Percentiles rank a stretch among this genome's conserved stretches.
Conservation (phyloP, 2,113 vertebrate genomes). For the Pseudopipra pipra region DNA sequence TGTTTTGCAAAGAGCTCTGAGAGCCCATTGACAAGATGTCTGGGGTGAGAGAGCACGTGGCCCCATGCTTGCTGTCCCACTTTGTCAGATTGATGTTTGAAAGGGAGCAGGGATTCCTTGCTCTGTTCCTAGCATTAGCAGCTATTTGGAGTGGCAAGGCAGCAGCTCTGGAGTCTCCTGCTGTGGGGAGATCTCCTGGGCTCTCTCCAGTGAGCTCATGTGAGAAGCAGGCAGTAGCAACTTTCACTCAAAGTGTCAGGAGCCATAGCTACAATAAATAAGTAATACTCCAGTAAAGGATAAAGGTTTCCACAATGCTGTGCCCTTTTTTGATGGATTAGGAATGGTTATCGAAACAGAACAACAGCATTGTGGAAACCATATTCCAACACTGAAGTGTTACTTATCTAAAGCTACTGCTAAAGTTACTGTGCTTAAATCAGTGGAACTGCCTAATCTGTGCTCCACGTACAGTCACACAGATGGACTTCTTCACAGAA, state of each 20-base stretch:
- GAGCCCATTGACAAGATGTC: background rate
- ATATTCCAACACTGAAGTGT: background rate
- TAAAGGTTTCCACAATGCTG: background rate
- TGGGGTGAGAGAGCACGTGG: background rate
- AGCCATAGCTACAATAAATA: background rate
- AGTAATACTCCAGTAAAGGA: background rate
- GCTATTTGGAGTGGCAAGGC: background rate
- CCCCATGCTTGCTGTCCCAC: background rate
- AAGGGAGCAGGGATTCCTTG: constrained; percentile 32
- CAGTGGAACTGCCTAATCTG: background rate
- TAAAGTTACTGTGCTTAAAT: background rate
- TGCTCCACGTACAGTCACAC: background rate
- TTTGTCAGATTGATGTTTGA: constrained; percentile 26
- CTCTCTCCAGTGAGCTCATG: background rate
- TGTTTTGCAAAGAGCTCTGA: constrained; percentile 27
- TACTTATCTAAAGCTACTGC: background rate
- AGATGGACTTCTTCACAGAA: background rate
- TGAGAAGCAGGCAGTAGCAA: background rate
- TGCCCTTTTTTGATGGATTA: background rate
- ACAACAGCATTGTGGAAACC: background rate
- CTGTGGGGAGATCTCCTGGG: background rate
- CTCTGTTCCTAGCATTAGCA: background rate
- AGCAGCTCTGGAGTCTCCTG: background rate
- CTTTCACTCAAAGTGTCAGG: background rate
- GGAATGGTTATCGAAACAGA: background rate